Percentiles rank a stretch among this genome's conserved stretches.
Evolutionary conservation across 1,140 invertebrate genomes (phyloP).

Genomic region (Archivesica marissinica): DNA sequence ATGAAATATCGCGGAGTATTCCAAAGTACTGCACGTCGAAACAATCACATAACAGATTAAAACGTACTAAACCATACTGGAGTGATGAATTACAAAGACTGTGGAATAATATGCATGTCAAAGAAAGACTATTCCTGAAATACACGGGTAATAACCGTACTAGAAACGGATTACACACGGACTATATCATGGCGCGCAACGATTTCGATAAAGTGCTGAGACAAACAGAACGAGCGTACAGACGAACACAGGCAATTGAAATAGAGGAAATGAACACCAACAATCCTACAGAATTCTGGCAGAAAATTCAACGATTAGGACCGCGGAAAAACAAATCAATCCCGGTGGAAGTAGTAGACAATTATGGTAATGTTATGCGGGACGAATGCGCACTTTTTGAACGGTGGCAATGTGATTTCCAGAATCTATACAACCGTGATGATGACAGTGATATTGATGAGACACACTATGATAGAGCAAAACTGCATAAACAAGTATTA

Average conservation of each 20-base stretch:
- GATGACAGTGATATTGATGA: too few species aligned
- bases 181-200: conserved; percentile 1
- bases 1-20: neutral
- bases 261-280: conserved; percentile 4
- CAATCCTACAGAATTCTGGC: conserved; percentile 18
- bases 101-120: too few species aligned
- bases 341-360: conserved; percentile 5
- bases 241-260: neutral
- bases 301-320: neutral
- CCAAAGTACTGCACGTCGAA: too few species aligned
- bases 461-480: neutral
- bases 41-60: too few species aligned
- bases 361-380: neutral
- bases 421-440: conserved; percentile 28
- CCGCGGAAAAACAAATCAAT: conserved; percentile 11
- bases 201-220: conserved; percentile 12
- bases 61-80: too few species aligned
- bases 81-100: too few species aligned
- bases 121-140: neutral
- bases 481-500: conserved; percentile 9
- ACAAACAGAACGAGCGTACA: neutral
- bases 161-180: neutral
- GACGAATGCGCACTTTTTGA: conserved; percentile 20
- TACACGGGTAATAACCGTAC: neutral
- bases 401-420: conserved; percentile 9